A percentile compares a stretch with the other conserved stretches of the same genome.
phyloP scores from a whole-genome alignment of 2,797 vertebrate species.

The Trachops cirrhosus region DNA sequence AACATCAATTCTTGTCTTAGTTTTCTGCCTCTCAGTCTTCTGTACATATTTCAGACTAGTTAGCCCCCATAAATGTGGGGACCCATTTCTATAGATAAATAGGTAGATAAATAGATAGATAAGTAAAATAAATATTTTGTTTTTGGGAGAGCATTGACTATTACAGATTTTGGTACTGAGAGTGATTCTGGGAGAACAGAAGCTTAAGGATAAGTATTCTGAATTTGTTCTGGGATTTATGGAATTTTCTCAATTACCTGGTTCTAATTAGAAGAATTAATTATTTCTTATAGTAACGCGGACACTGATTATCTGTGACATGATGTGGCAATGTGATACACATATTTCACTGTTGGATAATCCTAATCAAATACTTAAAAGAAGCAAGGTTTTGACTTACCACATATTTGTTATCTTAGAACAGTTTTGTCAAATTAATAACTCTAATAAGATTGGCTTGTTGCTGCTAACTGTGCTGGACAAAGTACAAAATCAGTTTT shows the following conservation, averaged over 20 bases:
- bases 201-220: background rate
- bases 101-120: background rate
- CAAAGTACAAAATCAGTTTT: background rate
- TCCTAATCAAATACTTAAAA: background rate
- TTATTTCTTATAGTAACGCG: background rate
- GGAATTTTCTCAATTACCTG: background rate
- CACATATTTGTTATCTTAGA: background rate
- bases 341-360: background rate
- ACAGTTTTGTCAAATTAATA: background rate
- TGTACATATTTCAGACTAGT: background rate
- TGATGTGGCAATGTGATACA: background rate
- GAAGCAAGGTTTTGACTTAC: background rate
- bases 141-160: background rate
- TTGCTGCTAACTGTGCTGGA: background rate
- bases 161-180: background rate
- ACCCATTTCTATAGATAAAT: background rate
- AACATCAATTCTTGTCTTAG: background rate
- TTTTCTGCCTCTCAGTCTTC: background rate
- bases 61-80: background rate
- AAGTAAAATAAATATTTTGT: background rate
- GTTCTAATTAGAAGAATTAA: background rate
- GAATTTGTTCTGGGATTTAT: background rate
- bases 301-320: background rate
- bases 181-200: background rate
- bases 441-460: background rate